phyloP scores from a whole-genome alignment of 1,140 invertebrate species.

The Arion vulgaris region DNA sequence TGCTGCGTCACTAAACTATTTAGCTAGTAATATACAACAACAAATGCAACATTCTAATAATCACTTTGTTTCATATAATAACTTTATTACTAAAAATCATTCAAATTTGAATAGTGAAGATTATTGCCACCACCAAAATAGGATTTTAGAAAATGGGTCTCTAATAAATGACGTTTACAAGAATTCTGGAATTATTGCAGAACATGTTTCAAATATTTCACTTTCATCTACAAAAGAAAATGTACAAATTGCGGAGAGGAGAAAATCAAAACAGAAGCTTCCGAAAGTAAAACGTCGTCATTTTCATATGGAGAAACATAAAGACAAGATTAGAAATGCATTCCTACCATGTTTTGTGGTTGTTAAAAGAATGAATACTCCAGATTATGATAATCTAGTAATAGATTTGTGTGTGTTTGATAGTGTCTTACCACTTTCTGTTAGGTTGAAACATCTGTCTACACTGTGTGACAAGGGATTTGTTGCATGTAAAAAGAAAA shows the following conservation, averaged over 20 bases:
- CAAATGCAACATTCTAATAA: neutral
- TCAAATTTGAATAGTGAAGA: neutral
- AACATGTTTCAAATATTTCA: constrained; percentile 27
- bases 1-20: no score
- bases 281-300: neutral
- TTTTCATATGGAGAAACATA: constrained; percentile 16
- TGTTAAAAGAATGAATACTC: neutral
- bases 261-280: neutral
- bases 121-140: neutral
- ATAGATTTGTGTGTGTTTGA: neutral
- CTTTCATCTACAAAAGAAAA: constrained; percentile 34
- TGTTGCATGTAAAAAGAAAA: neutral
- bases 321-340: constrained; percentile 29
- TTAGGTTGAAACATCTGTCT: constrained; percentile 5
- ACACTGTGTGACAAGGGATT: neutral
- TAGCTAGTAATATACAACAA: neutral
- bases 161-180: neutral
- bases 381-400: neutral
- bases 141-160: neutral
- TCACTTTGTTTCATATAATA: neutral
- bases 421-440: constrained; percentile 8
- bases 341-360: constrained; percentile 36
- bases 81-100: neutral
- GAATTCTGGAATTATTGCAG: neutral
- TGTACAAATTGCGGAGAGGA: constrained; percentile 2